Evolutionary conservation across 1,140 invertebrate genomes (phyloP), one percentile per base, ranked within the genome.

Genomic region (Dreissena rostriformis): DNA sequence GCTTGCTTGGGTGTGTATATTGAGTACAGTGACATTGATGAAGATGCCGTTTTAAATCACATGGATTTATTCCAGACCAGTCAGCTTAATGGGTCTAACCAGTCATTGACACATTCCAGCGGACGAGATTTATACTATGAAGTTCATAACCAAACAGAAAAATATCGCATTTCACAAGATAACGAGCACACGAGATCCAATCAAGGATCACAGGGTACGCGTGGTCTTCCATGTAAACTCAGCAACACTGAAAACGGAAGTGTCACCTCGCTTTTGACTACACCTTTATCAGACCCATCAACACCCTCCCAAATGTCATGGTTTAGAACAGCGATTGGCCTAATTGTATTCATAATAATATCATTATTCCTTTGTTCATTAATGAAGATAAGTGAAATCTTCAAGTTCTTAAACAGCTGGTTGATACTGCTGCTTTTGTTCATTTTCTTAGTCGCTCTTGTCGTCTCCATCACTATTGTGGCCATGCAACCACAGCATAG

Each of bases 341-440:
- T 92, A 17, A 76, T 92, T n/a, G 57, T 88, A 8, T 92, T 87
- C 75, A 82, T 90, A 11, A 55, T 90, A 22, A 74, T 77, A 22
- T 83, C 84, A 7, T 28, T 85, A 17, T 24, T 88, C 17, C 79
- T 89, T 11, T 82, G 87, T 22, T 63, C 86, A 8, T 52, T 86
- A 19, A 74, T 77, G 2, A 29, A 78, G 52, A 87, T 78, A 93
- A 92, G 29, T 85, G 97, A 97, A 87, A 95, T 95, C 87, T 92
- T 98, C 72, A 95, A 96, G 10, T 95, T 96, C 90, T 94, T 97
- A 8, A 96, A 96, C 94, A 96, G 96, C 26, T 91, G 91, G 91
- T 91, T 89, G 89, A 88, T 89, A 12, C 71, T 91, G 6, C 70
- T 89, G 4, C 81, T 89, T 61, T 39, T 91, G 0, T 84, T 90